Percentiles rank a stretch among this genome's conserved stretches.
Conservation (phyloP, 2,888 invertebrate species). For the Lymantria monacha region DNA sequence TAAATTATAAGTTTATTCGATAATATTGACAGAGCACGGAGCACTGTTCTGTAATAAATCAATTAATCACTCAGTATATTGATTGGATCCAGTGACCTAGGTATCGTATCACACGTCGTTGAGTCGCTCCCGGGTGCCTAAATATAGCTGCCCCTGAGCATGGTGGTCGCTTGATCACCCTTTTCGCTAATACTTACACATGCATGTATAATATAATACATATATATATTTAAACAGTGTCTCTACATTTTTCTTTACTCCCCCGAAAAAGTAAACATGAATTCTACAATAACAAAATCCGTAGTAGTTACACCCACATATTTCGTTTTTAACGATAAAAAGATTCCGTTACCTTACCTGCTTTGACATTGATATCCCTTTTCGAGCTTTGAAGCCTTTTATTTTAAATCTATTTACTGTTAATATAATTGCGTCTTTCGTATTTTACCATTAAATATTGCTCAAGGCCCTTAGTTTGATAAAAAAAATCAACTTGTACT, state of each 20-base stretch:
- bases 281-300: too few relatives aligned
- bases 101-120: slow-evolving; percentile 60
- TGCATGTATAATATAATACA: slow-evolving; percentile 8
- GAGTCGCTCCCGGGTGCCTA: slow-evolving; percentile 54
- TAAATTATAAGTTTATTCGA: slow-evolving; percentile 45
- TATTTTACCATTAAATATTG: too few relatives aligned
- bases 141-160: slow-evolving; percentile 57
- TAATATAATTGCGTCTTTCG: too few relatives aligned
- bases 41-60: slow-evolving; percentile 56
- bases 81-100: slow-evolving; percentile 57
- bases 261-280: too few relatives aligned
- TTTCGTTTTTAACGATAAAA: slow-evolving; percentile 1
- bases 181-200: slow-evolving; percentile 37
- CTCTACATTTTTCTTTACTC: too few relatives aligned
- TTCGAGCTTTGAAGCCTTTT: slow-evolving; percentile 1
- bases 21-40: slow-evolving; percentile 48
- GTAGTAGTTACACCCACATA: neutral
- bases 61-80: slow-evolving; percentile 55
- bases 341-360: slow-evolving; percentile 20
- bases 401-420: neutral
- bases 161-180: slow-evolving; percentile 47
- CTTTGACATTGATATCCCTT: slow-evolving; percentile 14
- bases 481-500: too few relatives aligned
- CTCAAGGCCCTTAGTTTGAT: too few relatives aligned
- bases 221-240: too few relatives aligned